These are phyloP conservation scores for Epizoanthus scotinus DNA, from an alignment of 92 coral and sea anemone genomes.

Conservation along the genomic window DNA sequence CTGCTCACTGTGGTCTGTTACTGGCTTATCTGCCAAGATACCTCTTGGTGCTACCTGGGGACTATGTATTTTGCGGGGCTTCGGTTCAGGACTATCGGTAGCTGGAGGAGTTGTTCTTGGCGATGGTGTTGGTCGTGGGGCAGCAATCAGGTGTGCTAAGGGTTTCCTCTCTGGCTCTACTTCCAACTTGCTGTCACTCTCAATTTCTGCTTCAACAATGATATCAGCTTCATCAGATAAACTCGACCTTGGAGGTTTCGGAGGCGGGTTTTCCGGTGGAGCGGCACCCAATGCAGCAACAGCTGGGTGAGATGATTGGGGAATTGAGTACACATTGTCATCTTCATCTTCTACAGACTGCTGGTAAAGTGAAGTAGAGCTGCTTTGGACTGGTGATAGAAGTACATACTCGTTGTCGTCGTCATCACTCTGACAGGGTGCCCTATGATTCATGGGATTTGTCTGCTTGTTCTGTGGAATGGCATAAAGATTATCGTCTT, in stretches of 20 bases:
- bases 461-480: background rate
- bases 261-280: background rate
- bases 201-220: background rate
- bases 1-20: background rate
- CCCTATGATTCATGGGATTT: background rate
- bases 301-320: background rate
- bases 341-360: slow-evolving; percentile 5
- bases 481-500: slow-evolving; percentile 20
- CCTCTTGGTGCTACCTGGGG: slow-evolving; percentile 13
- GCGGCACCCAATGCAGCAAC: background rate
- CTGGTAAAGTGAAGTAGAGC: background rate
- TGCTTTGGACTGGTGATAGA: background rate
- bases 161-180: background rate
- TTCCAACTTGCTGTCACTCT: background rate
- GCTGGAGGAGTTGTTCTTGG: background rate
- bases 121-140: slow-evolving; percentile 1
- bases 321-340: slow-evolving; percentile 18
- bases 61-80: slow-evolving; percentile 8
- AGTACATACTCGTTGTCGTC: background rate
- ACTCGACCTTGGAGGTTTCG: slow-evolving; percentile 21
- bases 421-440: background rate
- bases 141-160: background rate
- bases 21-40: no score
- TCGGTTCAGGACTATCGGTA: slow-evolving; percentile 29
- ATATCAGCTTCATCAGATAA: slow-evolving; percentile 21